phyloP scores from a whole-genome alignment of 2,888 invertebrate species.

The Spilosoma lubricipeda region DNA sequence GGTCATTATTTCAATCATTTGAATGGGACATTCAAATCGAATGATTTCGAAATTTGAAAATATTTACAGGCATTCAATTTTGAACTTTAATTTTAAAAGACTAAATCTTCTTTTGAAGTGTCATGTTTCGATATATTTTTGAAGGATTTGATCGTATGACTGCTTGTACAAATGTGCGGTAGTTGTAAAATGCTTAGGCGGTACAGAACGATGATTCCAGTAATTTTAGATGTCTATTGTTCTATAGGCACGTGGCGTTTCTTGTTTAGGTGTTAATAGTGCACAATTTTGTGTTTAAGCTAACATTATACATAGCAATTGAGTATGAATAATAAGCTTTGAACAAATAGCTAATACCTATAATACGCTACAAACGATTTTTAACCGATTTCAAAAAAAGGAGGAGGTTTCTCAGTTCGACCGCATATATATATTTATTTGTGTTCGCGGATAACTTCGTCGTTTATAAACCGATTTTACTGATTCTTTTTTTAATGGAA shows the following conservation, averaged over 20 bases:
- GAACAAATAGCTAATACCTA: conserved; percentile 14
- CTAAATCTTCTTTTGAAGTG: conserved; percentile 28
- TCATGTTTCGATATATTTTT: conserved; percentile 32
- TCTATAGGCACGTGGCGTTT: conserved; percentile 60
- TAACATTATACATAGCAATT: conserved; percentile 28
- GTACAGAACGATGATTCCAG: conserved; percentile 57
- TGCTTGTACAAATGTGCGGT: conserved; percentile 55
- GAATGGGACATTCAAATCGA: conserved; percentile 69
- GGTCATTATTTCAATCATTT: conserved; percentile 79
- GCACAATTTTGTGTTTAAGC: conserved; percentile 48
- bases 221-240: conserved; percentile 71
- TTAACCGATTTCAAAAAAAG: too few species aligned
- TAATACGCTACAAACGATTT: too few species aligned
- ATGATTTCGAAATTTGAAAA: conserved; percentile 33
- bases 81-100: neutral
- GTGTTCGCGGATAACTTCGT: too few species aligned
- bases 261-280: conserved; percentile 67
- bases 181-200: conserved; percentile 66
- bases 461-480: too few species aligned
- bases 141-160: conserved; percentile 56
- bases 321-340: conserved; percentile 13
- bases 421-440: too few species aligned
- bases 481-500: too few species aligned
- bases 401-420: too few species aligned
- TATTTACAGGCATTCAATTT: conserved; percentile 19